Conservation (phyloP, 1,140 invertebrate species). For the Atta cephalotes region DNA sequence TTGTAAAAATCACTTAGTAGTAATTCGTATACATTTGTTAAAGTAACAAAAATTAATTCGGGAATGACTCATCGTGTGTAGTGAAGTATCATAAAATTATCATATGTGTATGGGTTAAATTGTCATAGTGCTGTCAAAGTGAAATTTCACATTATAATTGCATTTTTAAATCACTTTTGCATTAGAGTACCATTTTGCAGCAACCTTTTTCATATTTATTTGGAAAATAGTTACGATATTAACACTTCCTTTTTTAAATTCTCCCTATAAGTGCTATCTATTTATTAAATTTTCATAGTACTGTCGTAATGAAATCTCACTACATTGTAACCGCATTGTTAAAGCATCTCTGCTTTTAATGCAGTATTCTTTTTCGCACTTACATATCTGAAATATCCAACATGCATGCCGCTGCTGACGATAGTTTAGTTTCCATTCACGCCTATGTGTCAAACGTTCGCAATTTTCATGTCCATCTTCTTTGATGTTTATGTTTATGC, state of each 20-base stretch:
- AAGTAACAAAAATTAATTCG: too few relatives aligned
- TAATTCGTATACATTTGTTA: too few relatives aligned
- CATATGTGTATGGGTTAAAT: neutral
- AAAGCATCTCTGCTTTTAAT: neutral
- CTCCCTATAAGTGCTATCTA: neutral
- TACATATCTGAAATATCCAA: neutral
- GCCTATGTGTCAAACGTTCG: conserved; percentile 19
- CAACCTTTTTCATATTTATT: too few relatives aligned
- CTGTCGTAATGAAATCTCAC: neutral
- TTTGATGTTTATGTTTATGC: conserved; percentile 32
- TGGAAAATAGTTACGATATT: neutral
- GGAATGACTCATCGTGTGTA: too few relatives aligned
- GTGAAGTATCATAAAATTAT: too few relatives aligned
- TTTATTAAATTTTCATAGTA: neutral
- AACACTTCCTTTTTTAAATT: neutral
- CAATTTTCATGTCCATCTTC: conserved; percentile 29
- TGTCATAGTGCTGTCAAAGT: neutral
- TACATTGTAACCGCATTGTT: neutral
- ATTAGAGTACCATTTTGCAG: too few relatives aligned
- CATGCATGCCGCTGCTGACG: neutral
- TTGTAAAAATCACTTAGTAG: too few relatives aligned
- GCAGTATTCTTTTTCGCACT: conserved; percentile 13
- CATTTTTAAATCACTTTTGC: neutral
- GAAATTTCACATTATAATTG: neutral
- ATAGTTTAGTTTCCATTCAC: conserved; percentile 25